Conservation (phyloP, 2,888 invertebrate genomes). For the Oligia latruncula region DNA sequence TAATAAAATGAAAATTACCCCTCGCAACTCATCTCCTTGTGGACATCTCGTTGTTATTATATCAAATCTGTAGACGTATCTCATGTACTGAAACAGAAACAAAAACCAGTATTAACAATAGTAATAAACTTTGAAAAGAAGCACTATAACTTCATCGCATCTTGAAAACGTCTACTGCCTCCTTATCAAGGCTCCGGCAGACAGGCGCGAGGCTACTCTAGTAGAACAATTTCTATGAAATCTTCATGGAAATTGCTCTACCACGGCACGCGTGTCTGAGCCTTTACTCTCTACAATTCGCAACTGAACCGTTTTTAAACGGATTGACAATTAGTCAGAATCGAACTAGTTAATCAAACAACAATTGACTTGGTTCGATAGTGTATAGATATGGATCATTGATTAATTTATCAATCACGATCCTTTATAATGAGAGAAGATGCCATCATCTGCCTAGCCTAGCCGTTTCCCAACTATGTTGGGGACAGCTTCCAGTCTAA, state of each 20-base stretch:
- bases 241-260: no score
- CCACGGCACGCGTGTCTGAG: background rate
- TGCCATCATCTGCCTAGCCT: background rate
- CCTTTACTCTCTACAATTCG: background rate
- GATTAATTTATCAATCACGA: background rate
- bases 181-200: background rate
- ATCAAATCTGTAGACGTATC: constrained; percentile 82
- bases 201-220: background rate
- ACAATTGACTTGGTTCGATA: background rate
- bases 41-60: constrained; percentile 83
- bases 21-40: constrained; percentile 75
- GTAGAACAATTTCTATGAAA: background rate
- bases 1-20: constrained; percentile 66
- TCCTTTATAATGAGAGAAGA: background rate
- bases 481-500: no score
- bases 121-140: background rate
- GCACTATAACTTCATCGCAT: background rate
- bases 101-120: background rate
- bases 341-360: background rate
- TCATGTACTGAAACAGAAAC: constrained; percentile 78
- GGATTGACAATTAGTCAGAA: background rate
- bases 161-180: no score
- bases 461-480: no score
- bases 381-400: background rate
- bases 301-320: background rate